phyloP scores from a whole-genome alignment of 1,140 invertebrate species.

The Drosophila kepulauana region DNA sequence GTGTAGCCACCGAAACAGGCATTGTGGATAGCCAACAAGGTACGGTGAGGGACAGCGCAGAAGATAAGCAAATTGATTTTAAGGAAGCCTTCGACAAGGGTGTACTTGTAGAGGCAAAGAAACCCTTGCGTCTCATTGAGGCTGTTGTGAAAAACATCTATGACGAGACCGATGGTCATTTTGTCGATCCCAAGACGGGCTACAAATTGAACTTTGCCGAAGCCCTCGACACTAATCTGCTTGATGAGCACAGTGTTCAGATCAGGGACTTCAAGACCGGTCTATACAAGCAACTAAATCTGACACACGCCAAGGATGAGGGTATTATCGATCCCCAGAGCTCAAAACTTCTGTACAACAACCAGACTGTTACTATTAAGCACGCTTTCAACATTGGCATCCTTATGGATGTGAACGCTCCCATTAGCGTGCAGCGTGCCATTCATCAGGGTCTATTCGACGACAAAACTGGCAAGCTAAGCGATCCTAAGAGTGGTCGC shows the following conservation, averaged over 20 bases:
- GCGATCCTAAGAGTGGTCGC: constrained; percentile 91
- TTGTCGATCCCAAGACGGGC: constrained; percentile 92
- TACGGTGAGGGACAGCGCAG: constrained; percentile 87
- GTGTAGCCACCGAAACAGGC: constrained; percentile 91
- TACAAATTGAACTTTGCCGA: constrained; percentile 90
- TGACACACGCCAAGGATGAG: constrained; percentile 91
- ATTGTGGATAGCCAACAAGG: constrained; percentile 92
- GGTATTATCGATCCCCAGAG: constrained; percentile 91
- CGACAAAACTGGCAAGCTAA: constrained; percentile 92
- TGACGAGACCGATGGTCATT: constrained; percentile 90
- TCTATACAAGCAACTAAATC: constrained; percentile 90
- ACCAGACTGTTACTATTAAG: constrained; percentile 89
- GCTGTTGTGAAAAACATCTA: constrained; percentile 93
- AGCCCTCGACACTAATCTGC: constrained; percentile 90
- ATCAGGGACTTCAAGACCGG: constrained; percentile 93
- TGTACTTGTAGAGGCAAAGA: constrained; percentile 92
- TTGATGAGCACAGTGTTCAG: constrained; percentile 93
- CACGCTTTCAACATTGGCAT: constrained; percentile 93
- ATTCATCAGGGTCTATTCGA: constrained; percentile 95
- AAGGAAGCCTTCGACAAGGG: constrained; percentile 94
- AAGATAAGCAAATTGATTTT: constrained; percentile 90
- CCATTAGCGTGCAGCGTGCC: constrained; percentile 93
- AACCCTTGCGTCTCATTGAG: constrained; percentile 93
- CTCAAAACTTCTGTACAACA: constrained; percentile 89
- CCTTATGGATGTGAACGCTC: constrained; percentile 91